Base-by-base conservation (phyloP, 1,140 invertebrate species). In the Lethocerus indicus region DNA sequence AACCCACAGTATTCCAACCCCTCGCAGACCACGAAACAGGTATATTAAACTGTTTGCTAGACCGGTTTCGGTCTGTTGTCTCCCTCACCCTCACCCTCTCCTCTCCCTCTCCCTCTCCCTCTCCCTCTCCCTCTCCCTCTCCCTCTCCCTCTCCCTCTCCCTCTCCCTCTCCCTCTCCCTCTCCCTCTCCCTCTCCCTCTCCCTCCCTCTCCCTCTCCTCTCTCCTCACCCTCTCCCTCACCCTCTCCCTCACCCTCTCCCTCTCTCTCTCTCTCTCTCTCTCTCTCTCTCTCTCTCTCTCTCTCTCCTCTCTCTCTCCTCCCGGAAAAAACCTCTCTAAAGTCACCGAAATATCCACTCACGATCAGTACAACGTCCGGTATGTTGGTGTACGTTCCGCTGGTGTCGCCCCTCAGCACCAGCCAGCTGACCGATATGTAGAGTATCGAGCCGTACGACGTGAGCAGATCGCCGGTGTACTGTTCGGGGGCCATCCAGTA, bases 401-500 rank as follows among this genome's bases (percentile, higher is more conserved):
- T 87, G 0, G 83, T 88, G 60, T 93, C 88, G 12, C 88, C 89
- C 37, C 90, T 69, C 60, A 83, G 83, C 1, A 87, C 78, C 6
- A 83, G 79, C 83, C 89, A 97, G 54, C 76, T 79, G 16, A 93
- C 68, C 29, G 68, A 71, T 55, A 90, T 85, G 14, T 72, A 71
- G 7, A 98, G 61, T 42, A 76, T 74, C 5, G 85, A 81, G 1
- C 90, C 89, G 65, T 98, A 98, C 41, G 79, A 79, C 46, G 82
- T 75, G 41, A 87, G 61, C 53, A 76, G 76, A 61, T 86, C 83
- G 2, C 83, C 84, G 36, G 67, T 61, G 61, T 81, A 86, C 2
- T 77, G 72, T 50, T 74, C 62, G 3, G 88, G 90, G 24, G 87
- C 86, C 49, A 81, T 64, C 88, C 91, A 98, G 65, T 90, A 98